These are phyloP conservation scores for Nomada fabriciana DNA, from an alignment of 2,888 invertebrate genomes.

Conservation along the genomic window DNA sequence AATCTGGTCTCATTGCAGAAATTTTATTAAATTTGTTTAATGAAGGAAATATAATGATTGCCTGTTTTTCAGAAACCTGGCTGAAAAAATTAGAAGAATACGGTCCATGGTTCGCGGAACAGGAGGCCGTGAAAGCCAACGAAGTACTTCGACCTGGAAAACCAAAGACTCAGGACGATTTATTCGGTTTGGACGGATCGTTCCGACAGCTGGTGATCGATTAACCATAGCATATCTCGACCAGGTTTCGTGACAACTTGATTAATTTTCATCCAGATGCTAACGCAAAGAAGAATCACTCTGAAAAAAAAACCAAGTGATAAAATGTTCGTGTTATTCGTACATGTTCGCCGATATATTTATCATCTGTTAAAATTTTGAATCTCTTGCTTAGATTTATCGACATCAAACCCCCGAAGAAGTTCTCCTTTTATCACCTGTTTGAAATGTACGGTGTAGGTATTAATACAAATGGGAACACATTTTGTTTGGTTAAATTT, in stretches of 20 bases:
- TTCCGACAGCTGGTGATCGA: constrained; percentile 94
- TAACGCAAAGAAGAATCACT: background rate
- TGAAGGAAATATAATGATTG: background rate
- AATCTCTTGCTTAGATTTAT: background rate
- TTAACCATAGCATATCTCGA: constrained; percentile 83
- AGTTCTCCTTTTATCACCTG: too few relatives aligned
- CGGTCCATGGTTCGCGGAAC: constrained; percentile 92
- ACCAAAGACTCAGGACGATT: constrained; percentile 93
- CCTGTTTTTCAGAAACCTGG: constrained; percentile 88
- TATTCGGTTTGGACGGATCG: constrained; percentile 95
- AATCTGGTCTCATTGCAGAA: too few relatives aligned
- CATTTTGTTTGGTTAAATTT: too few relatives aligned
- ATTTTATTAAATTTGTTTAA: background rate
- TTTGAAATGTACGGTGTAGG: too few relatives aligned
- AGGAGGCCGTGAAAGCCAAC: constrained; percentile 91
- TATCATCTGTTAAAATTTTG: background rate
- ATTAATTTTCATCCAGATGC: constrained; percentile 14
- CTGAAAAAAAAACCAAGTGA: background rate
- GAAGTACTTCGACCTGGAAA: constrained; percentile 93
- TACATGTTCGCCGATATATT: background rate
- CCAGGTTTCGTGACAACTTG: background rate
- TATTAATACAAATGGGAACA: too few relatives aligned
- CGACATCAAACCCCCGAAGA: too few relatives aligned
- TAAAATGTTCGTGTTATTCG: background rate
- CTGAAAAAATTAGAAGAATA: constrained; percentile 91